Conservation (phyloP, 1,140 invertebrate genomes). For the Cydia pomonella region DNA sequence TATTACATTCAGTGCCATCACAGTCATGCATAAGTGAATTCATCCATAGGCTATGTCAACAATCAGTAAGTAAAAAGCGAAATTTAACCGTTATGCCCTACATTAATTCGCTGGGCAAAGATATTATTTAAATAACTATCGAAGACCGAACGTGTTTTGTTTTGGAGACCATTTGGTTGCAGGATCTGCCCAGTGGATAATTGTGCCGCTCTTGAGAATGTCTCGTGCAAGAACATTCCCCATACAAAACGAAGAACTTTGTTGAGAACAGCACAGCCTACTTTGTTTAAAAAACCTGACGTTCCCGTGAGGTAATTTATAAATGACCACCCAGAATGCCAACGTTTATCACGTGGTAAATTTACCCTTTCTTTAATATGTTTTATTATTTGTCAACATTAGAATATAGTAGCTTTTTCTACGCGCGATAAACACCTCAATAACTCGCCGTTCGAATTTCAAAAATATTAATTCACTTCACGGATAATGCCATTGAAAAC, state of each 20-base stretch:
- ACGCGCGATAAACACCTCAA: slow-evolving; percentile 1
- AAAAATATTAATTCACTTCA: not conserved
- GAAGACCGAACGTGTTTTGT: too few species aligned
- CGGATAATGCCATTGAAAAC: not conserved
- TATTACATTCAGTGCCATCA: slow-evolving; percentile 22
- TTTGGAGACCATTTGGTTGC: too few species aligned
- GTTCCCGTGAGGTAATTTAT: not conserved
- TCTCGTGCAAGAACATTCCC: too few species aligned
- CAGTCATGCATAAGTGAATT: not conserved
- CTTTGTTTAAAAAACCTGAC: too few species aligned
- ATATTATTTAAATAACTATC: too few species aligned
- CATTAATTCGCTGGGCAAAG: too few species aligned
- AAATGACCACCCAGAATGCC: slow-evolving; percentile 1
- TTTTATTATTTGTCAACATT: too few species aligned
- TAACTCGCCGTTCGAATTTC: not conserved
- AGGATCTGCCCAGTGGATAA: too few species aligned
- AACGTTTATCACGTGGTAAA: not conserved
- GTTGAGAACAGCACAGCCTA: too few species aligned
- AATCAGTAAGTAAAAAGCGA: not conserved
- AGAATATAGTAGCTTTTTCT: not conserved
- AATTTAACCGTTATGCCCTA: too few species aligned
- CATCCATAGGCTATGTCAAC: not conserved
- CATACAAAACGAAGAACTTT: too few species aligned
- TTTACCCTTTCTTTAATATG: not conserved
- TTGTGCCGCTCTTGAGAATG: too few species aligned